These are phyloP conservation scores for Pemphigus obesinymphae DNA, from an alignment of 1,140 invertebrate species.

Conservation along the genomic window DNA sequence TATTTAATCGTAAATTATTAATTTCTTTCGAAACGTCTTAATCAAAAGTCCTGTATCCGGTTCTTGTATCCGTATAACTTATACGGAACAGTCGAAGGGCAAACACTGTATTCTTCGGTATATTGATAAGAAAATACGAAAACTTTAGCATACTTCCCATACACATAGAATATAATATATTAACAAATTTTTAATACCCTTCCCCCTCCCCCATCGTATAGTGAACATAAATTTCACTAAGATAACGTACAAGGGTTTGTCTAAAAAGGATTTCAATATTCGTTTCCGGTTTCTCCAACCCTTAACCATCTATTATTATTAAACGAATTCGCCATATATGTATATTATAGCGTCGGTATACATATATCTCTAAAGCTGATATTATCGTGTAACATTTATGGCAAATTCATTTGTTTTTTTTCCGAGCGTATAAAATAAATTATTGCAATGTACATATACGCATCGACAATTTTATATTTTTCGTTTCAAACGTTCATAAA, in stretches of 20 bases:
- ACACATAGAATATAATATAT: too few relatives aligned
- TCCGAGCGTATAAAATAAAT: too few relatives aligned
- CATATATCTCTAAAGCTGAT: too few relatives aligned
- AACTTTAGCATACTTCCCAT: neutral
- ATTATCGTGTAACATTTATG: neutral
- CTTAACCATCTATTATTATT: neutral
- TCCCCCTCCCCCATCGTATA: neutral
- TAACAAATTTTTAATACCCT: neutral
- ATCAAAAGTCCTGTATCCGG: neutral
- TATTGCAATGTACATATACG: too few relatives aligned
- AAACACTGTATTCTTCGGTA: too few relatives aligned
- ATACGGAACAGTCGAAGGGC: neutral
- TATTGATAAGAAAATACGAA: neutral
- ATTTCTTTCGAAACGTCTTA: neutral
- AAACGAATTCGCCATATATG: neutral
- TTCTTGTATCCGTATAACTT: neutral
- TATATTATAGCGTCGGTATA: neutral
- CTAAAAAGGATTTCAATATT: neutral
- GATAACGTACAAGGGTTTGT: neutral
- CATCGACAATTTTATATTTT: too few relatives aligned
- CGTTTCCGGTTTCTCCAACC: neutral
- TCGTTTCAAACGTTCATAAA: too few relatives aligned
- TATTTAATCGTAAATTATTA: neutral
- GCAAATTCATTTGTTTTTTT: too few relatives aligned
- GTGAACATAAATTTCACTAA: neutral